Base-by-base conservation (phyloP, 2,888 invertebrate genomes). In the Eupithecia insigniata region DNA sequence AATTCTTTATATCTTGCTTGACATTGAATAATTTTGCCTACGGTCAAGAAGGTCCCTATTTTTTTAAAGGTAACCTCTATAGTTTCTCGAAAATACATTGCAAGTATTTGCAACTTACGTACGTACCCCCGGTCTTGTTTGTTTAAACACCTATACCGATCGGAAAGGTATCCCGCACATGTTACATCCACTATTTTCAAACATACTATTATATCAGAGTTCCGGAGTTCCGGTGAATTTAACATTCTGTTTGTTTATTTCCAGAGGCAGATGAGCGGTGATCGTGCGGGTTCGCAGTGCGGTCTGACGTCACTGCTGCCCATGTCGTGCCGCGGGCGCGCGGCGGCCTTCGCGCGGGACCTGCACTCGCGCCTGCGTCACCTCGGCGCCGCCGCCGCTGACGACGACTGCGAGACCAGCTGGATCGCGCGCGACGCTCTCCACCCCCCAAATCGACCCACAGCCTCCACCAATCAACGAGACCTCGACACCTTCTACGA, bases 291-390 rank as follows among this genome's bases (percentile, higher is more conserved):
- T 75, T 86, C 92, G 82, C 95, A 95, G 94, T 96, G 96, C 91
- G 96, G 96, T 84, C 92, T 96, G 84, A 95, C 95, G 84, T 96
- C 96, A 80, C 92, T 96, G 81, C 92, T 96, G 92, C 96, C 96
- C 86, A 96, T 96, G 96, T 97, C 97, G 89, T 97, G 97, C 88
- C 95, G 97, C 74, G 96, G 96, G 73, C 95, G 97, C 71, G 97
- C 97, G 71, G 97, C 97, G 87, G 96, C 97, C 73, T 97, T 97
- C 89, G 97, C 97, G 78, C 95, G 96, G 74, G 96, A 96, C 84
- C 93, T 97, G 76, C 97, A 97, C 85, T 96, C 96, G 71, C 96
- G 97, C 77, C 92, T 97, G 80, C 95, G 96, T 81, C 96, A 96
- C 78, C 95, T 97, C 78, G 96, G 97, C 68, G 92, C 95, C 71